A percentile compares a stretch with the other conserved stretches of the same genome.
Conservation (phyloP, 2,797 vertebrate genomes). For the Discoglossus pictus region DNA sequence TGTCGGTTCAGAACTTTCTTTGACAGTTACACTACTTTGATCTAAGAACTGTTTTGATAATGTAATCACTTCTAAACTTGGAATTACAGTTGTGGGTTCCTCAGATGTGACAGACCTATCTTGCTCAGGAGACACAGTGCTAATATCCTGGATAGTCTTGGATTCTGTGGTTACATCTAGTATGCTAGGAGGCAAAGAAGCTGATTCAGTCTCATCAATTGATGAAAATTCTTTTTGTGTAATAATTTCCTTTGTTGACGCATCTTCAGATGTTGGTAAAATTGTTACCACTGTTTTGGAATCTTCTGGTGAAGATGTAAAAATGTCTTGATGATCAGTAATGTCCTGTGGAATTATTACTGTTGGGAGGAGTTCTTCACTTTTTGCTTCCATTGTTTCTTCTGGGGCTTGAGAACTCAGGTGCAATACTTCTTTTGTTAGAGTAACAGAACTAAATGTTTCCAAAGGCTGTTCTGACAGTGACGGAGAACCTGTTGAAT, state of each 20-base stretch:
- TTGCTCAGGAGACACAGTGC: not conserved
- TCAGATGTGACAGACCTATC: slow-evolving; percentile 2
- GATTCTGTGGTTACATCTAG: slow-evolving; percentile 33
- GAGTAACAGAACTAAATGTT: slow-evolving; percentile 55
- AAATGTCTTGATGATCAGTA: slow-evolving; percentile 43
- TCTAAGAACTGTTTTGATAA: slow-evolving; percentile 57
- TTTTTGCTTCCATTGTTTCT: slow-evolving; percentile 64
- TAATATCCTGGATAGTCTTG: slow-evolving; percentile 17
- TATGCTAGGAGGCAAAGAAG: slow-evolving; percentile 1
- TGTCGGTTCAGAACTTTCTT: slow-evolving; percentile 27
- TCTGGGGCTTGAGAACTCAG: slow-evolving; percentile 51
- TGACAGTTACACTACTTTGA: slow-evolving; percentile 27
- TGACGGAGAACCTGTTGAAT: slow-evolving; percentile 56
- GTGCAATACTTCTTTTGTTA: slow-evolving; percentile 52
- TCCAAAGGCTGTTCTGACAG: slow-evolving; percentile 41
- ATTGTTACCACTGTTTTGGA: too few species aligned
- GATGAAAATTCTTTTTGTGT: slow-evolving; percentile 28
- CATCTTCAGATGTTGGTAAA: not conserved
- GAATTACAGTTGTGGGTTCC: slow-evolving; percentile 4
- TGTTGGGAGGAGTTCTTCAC: slow-evolving; percentile 60
- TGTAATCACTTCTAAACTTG: slow-evolving; percentile 52
- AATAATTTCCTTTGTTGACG: slow-evolving; percentile 18
- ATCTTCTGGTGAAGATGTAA: slow-evolving; percentile 52
- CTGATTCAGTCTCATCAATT: too few species aligned
- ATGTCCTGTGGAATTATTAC: slow-evolving; percentile 58